Evolutionary conservation across 1,140 invertebrate genomes (phyloP).

Genomic region (Oedothorax gibbosus): DNA sequence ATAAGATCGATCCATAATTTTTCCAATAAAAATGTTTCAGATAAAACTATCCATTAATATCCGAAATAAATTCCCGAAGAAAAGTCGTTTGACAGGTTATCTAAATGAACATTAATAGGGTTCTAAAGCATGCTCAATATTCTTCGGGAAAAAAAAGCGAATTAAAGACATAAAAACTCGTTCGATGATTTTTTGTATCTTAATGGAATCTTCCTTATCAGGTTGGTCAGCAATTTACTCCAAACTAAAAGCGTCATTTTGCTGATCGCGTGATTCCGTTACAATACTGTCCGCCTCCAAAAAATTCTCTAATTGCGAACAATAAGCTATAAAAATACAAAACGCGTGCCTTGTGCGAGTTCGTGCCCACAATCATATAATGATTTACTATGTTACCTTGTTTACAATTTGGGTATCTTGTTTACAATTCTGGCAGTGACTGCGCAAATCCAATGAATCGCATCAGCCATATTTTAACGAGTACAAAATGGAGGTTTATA

Average conservation of each 20-base stretch:
- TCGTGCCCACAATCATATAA: constrained; percentile 33
- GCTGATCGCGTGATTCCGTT: constrained; percentile 48
- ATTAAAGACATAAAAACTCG: constrained; percentile 1
- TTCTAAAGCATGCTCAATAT: not conserved
- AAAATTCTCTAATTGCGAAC: constrained; percentile 12
- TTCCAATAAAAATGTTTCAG: too few species aligned
- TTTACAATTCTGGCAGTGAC: not conserved
- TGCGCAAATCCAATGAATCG: not conserved
- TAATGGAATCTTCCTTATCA: constrained; percentile 29
- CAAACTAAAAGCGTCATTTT: constrained; percentile 34
- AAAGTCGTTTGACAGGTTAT: too few species aligned
- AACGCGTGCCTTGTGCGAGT: not conserved
- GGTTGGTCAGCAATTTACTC: constrained; percentile 49
- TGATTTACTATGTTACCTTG: constrained; percentile 43
- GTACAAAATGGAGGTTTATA: constrained; percentile 11
- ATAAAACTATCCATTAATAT: too few species aligned
- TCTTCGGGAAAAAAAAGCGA: not conserved
- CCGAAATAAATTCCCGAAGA: too few species aligned
- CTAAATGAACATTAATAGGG: too few species aligned
- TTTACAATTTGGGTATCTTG: constrained; percentile 17
- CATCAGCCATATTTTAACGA: not conserved
- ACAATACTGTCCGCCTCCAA: constrained; percentile 26
- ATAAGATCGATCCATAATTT: too few species aligned
- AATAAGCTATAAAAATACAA: constrained; percentile 8
- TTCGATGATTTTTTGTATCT: constrained; percentile 31